Percentiles rank a stretch among this genome's conserved stretches.
These are phyloP conservation scores for Meloidogyne hapla DNA, from an alignment of 1,140 invertebrate genomes.

Conservation along the genomic window DNA sequence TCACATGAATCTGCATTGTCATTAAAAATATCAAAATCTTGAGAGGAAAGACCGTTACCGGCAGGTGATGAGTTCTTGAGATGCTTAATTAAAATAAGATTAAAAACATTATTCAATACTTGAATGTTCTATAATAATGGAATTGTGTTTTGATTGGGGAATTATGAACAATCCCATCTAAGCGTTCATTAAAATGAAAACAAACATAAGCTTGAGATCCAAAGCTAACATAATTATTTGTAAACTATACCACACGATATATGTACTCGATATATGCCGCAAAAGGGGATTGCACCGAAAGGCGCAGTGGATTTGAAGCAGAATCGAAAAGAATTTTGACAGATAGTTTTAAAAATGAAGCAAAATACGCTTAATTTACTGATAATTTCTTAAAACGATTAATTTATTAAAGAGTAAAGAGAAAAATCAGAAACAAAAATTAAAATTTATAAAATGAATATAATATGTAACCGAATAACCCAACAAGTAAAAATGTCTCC, in stretches of 20 bases:
- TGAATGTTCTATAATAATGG: too few relatives aligned
- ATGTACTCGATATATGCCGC: conserved; percentile 57
- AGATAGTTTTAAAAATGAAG: conserved; percentile 1
- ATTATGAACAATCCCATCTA: too few relatives aligned
- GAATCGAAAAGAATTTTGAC: conserved; percentile 52
- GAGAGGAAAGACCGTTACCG: neutral
- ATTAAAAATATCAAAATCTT: neutral
- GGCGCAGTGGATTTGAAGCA: conserved; percentile 34
- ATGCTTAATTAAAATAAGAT: neutral
- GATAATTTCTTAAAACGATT: neutral
- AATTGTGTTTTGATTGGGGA: too few relatives aligned
- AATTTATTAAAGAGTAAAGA: neutral
- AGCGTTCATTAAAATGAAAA: too few relatives aligned
- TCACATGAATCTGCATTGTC: neutral
- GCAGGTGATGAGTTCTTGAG: neutral
- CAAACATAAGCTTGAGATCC: too few relatives aligned
- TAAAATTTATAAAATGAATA: neutral
- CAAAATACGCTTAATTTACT: neutral
- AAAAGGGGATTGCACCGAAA: conserved; percentile 56
- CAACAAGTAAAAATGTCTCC: neutral
- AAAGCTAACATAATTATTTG: too few relatives aligned
- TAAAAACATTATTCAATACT: neutral
- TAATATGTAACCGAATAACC: neutral
- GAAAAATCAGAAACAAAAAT: too few relatives aligned
- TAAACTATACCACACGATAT: conserved; percentile 24